Base-by-base conservation (phyloP, 2,888 invertebrate species). In the Criorhina ranunculi region DNA sequence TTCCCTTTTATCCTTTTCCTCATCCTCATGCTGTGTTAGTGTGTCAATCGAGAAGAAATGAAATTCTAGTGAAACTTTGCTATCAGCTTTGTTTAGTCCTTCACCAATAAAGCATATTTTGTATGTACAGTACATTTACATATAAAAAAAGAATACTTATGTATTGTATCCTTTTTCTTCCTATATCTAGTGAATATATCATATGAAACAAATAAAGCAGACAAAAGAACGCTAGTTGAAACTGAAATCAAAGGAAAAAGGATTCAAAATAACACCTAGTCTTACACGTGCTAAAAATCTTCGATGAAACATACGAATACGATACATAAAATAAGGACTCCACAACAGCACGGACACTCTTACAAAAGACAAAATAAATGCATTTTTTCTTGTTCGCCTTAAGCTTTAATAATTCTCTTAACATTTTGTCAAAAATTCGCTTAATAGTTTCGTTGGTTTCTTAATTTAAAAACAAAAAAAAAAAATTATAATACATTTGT, bases 351-450 rank as follows among this genome's bases (percentile, higher is more conserved):
- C 78, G 55, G 70, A 69, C 78, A 46, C 29, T 78, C 37, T 4
- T 37, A 55, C 44, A 62, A 31, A 35, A 59, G 24, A 37, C n/a
- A 79, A 44, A 79, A 64, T n/a, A 49, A 64, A 72, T 44, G 12
- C 53, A 3, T 24, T 24, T 24, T 24, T 24, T 24, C 24, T 57
- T 57, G 55, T 57, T 73, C 66, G 33, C 51, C 42, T 53, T 73
- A 12, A 66, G 59, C 64, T 79, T 79, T 79, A 73, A 73, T 79
- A 31, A 17, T 64, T 67, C 46, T 70, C 53, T 46, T 70, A 62
- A 69, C 72, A 79, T 33, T 46, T 70, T 37, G 70, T 35, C 8
- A 69, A 69, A 69, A 69, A 33, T 33, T 49, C 33, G 59, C 24
- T 69, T 44, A 33, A 69, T 33, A 55, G 31, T 51, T 73, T 59